Conservation (phyloP, 2,888 invertebrate species). For the Diachrysia chrysitis region DNA sequence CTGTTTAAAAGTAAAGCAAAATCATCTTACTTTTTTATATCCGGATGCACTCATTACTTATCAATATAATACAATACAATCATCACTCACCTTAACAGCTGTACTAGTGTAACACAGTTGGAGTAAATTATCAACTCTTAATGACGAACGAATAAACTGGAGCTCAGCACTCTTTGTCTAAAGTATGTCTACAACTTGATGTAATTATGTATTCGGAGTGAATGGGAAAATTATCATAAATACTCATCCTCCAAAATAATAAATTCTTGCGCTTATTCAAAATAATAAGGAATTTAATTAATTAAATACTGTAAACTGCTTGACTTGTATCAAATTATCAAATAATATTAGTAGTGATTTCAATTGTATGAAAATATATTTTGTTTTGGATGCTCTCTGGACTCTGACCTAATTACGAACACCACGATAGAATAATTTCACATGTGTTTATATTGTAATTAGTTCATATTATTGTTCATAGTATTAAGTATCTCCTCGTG, state of each 20-base stretch:
- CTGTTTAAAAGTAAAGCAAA: too few species aligned
- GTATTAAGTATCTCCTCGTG: constrained; percentile 5
- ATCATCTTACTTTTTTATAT: too few species aligned
- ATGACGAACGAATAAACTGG: constrained; percentile 62
- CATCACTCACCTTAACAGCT: constrained; percentile 9
- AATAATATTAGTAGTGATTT: too few species aligned
- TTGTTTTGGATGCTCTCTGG: too few species aligned
- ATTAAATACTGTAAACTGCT: too few species aligned
- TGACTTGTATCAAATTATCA: too few species aligned
- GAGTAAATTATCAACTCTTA: constrained; percentile 59
- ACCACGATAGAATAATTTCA: background rate
- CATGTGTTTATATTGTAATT: background rate
- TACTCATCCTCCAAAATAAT: too few species aligned
- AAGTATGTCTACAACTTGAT: constrained; percentile 32
- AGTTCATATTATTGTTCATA: background rate
- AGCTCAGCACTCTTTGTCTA: constrained; percentile 8
- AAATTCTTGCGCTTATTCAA: too few species aligned
- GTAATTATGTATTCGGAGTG: constrained; percentile 56
- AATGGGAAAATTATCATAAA: background rate
- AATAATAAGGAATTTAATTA: too few species aligned
- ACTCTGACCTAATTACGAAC: too few species aligned
- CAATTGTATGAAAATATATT: background rate
- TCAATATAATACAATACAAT: too few species aligned
- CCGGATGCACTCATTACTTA: constrained; percentile 8
- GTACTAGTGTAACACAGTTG: constrained; percentile 5